Percentiles rank a stretch among this genome's conserved stretches.
phyloP scores from a whole-genome alignment of 2,888 invertebrate genomes.

The Sturmia bella region DNA sequence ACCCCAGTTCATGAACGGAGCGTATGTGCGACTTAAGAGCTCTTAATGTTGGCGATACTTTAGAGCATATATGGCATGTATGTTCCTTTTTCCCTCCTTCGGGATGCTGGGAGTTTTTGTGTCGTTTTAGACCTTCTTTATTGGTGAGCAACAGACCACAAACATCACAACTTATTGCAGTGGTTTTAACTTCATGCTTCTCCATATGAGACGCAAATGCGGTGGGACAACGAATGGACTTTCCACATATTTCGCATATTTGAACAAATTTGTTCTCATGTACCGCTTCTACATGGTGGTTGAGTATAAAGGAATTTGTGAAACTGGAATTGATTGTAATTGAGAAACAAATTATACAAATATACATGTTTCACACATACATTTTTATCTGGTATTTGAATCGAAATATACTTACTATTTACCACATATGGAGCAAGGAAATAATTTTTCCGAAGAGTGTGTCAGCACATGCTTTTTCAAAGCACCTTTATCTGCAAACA shows the following conservation, averaged over 20 bases:
- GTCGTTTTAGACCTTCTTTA: slow-evolving; percentile 78
- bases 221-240: slow-evolving; percentile 78
- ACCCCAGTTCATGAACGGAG: slow-evolving; percentile 78
- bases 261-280: slow-evolving; percentile 62
- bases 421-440: slow-evolving; percentile 75
- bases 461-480: slow-evolving; percentile 76
- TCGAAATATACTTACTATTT: slow-evolving; percentile 74
- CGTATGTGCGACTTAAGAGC: slow-evolving; percentile 79
- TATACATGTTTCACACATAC: not conserved
- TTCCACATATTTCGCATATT: slow-evolving; percentile 74
- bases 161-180: slow-evolving; percentile 79
- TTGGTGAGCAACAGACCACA: slow-evolving; percentile 78
- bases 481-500: slow-evolving; percentile 77
- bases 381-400: not conserved
- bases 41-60: slow-evolving; percentile 79
- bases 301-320: slow-evolving; percentile 50
- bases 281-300: slow-evolving; percentile 56
- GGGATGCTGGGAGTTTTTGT: slow-evolving; percentile 78
- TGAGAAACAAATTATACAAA: not conserved
- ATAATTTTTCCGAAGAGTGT: slow-evolving; percentile 77
- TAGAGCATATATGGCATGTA: slow-evolving; percentile 78
- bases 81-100: slow-evolving; percentile 75
- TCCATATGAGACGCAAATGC: slow-evolving; percentile 79
- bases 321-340: slow-evolving; percentile 32
- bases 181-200: slow-evolving; percentile 77